A percentile compares a stretch with the other conserved stretches of the same genome.
These are phyloP conservation scores for Microchirus variegatus DNA, from an alignment of 2,797 vertebrate species.

Conservation along the genomic window DNA sequence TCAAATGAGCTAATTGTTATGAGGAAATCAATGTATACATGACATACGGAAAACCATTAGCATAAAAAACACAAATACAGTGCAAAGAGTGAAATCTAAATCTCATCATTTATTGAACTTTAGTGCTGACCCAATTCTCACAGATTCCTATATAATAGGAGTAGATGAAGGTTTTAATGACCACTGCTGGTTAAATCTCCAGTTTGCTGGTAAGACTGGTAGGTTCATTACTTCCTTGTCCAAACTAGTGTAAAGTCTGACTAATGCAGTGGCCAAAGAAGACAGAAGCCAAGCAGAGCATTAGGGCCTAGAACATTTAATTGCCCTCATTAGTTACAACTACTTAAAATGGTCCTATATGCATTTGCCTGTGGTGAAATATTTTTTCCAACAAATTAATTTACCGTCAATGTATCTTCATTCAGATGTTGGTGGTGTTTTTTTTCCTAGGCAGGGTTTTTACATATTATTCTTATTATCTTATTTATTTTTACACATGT, in stretches of 20 bases:
- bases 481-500: background rate
- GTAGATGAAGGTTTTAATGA: slow-evolving; percentile 35
- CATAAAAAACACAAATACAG: slow-evolving; percentile 17
- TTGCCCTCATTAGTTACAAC: slow-evolving; percentile 7
- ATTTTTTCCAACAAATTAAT: background rate
- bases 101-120: slow-evolving; percentile 43
- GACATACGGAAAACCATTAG: slow-evolving; percentile 15
- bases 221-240: slow-evolving; percentile 16
- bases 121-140: slow-evolving; percentile 17
- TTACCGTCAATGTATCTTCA: background rate
- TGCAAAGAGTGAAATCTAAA: slow-evolving; percentile 22
- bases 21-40: slow-evolving; percentile 36
- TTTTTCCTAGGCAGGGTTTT: background rate
- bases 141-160: slow-evolving; percentile 17
- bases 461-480: background rate
- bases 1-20: slow-evolving; percentile 35
- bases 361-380: slow-evolving; percentile 3
- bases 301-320: slow-evolving; percentile 14
- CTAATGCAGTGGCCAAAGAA: slow-evolving; percentile 4
- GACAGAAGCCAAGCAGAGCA: slow-evolving; percentile 7
- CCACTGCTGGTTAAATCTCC: background rate
- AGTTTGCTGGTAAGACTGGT: slow-evolving; percentile 2
- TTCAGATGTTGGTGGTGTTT: background rate
- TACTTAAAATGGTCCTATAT: slow-evolving; percentile 4
- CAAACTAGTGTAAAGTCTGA: slow-evolving; percentile 15